These are phyloP conservation scores for Sarcophaga caerulescens DNA, from an alignment of 2,888 invertebrate genomes.

Conservation along the genomic window DNA sequence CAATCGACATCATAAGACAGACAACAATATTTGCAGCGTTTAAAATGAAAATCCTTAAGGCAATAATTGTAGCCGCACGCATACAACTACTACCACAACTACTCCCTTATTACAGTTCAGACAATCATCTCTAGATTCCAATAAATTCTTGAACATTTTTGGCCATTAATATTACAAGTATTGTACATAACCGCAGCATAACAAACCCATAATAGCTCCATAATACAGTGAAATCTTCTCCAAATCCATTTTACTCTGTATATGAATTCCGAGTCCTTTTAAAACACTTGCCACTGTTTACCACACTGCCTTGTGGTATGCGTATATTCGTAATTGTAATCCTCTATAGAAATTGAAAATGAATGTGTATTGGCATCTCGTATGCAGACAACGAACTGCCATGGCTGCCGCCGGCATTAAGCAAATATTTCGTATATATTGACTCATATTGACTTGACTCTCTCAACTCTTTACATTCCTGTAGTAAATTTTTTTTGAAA, in stretches of 20 bases:
- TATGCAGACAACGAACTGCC: constrained; percentile 61
- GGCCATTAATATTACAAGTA: constrained; percentile 25
- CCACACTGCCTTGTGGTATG: neutral
- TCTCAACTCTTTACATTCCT: constrained; percentile 9
- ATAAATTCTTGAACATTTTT: neutral
- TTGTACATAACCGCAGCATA: constrained; percentile 46
- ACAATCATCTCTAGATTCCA: neutral
- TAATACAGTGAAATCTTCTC: no score
- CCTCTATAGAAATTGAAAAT: neutral
- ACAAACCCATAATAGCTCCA: no score
- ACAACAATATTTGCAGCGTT: neutral
- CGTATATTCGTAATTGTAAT: neutral
- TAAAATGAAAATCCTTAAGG: constrained; percentile 56
- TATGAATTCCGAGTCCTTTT: no score
- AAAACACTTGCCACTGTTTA: no score
- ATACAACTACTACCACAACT: neutral
- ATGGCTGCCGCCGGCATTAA: constrained; percentile 38
- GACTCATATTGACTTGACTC: constrained; percentile 2
- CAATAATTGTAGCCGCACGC: constrained; percentile 45
- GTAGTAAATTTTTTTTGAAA: constrained; percentile 37
- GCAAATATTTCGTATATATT: constrained; percentile 30
- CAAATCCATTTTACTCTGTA: no score
- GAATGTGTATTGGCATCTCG: constrained; percentile 41
- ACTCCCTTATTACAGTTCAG: neutral
- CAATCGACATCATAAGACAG: constrained; percentile 1